Evolutionary conservation across 2,888 invertebrate species (phyloP).

Genomic region (Limnephilus lunatus): DNA sequence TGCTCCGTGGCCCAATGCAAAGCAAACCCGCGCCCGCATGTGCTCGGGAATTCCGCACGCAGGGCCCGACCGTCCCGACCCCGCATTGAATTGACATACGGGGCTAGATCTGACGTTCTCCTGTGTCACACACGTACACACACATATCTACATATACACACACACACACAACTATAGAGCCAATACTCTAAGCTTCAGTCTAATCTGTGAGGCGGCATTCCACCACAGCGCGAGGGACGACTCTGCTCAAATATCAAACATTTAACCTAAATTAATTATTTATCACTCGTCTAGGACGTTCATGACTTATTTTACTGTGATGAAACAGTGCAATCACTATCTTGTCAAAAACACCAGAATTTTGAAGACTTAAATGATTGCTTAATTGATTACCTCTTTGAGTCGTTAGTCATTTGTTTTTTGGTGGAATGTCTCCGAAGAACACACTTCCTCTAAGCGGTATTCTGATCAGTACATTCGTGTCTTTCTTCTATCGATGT

Average conservation of each 20-base stretch:
- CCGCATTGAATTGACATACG: constrained; percentile 22
- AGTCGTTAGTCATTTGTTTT: neutral
- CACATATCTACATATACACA: too few relatives aligned
- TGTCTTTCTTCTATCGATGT: neutral
- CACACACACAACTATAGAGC: neutral
- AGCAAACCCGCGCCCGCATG: constrained; percentile 16
- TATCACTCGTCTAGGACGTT: neutral
- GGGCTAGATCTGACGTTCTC: constrained; percentile 49
- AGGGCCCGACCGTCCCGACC: constrained; percentile 22
- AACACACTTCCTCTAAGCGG: constrained; percentile 24
- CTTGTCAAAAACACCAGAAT: neutral
- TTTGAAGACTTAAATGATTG: neutral
- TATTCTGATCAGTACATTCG: neutral
- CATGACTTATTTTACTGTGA: neutral
- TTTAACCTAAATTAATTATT: neutral
- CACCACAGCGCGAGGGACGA: neutral
- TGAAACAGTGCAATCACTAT: neutral
- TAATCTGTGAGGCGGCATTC: constrained; percentile 9
- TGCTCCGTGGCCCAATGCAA: constrained; percentile 19
- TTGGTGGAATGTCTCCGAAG: constrained; percentile 8
- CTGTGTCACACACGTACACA: constrained; percentile 14
- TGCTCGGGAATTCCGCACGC: constrained; percentile 21
- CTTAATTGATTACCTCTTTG: neutral
- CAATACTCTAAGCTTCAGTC: constrained; percentile 19
- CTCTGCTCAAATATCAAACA: neutral